phyloP scores from a whole-genome alignment of 2,113 vertebrate species.

The Otocyon megalotis region DNA sequence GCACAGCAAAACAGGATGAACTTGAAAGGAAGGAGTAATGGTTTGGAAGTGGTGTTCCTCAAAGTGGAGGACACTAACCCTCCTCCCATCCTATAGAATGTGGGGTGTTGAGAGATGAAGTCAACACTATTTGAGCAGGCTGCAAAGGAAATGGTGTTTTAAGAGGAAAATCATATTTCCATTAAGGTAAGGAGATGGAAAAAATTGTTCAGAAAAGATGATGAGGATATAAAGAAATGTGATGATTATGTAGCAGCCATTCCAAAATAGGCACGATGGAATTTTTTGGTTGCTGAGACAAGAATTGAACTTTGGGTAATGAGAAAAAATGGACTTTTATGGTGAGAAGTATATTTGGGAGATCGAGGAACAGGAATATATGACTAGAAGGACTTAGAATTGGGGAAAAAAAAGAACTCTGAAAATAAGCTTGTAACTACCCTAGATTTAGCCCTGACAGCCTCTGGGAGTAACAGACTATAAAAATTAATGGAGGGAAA shows the following conservation, averaged over 20 bases:
- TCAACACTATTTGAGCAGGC: background rate
- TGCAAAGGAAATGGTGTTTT: slow-evolving; percentile 7
- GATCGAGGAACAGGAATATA: background rate
- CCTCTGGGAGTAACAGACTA: background rate
- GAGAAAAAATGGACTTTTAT: background rate
- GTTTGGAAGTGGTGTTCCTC: background rate
- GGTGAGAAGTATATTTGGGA: background rate
- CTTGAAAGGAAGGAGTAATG: background rate
- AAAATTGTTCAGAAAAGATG: background rate
- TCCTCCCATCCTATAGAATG: background rate
- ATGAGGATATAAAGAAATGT: background rate
- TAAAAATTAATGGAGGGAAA: background rate
- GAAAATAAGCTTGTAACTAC: background rate
- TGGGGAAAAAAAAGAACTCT: background rate
- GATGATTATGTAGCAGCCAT: background rate
- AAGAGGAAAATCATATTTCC: background rate
- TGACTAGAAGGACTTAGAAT: background rate
- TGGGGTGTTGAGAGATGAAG: background rate
- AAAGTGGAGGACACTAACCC: background rate
- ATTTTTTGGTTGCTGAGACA: slow-evolving; percentile 4
- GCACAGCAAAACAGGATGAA: background rate
- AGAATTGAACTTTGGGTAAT: background rate
- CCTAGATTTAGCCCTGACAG: background rate
- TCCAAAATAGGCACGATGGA: background rate
- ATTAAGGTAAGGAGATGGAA: background rate